Base-by-base conservation (phyloP, 2,888 invertebrate species). In the Ophion costatus region DNA sequence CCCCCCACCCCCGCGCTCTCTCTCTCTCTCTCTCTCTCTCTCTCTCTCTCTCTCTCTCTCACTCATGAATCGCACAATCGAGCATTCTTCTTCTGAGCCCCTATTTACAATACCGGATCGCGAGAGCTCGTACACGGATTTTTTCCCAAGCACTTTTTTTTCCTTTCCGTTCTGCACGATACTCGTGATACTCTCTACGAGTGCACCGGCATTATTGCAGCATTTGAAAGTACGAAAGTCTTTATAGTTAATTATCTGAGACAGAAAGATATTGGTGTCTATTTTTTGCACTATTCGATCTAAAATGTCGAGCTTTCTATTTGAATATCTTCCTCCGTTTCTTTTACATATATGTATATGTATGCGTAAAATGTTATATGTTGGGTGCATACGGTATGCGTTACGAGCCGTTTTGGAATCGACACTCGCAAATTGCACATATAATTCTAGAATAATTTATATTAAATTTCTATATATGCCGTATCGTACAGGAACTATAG, bases 401-500 rank as follows among this genome's bases (percentile, higher is more conserved):
- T 51, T 78, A 76, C 76, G 81, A 69, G 82, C 82, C 63, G 66
- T 70, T 80, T 80, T 64, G 70, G 51, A 69, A 75, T 82, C 76
- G 69, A 61, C 76, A 71, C 83, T 85, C 80, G 80, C 77, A 82
- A 87, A 77, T 78, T 80, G 76, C 83, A 86, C 88, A 88, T 88
- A 88, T 88, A 82, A 86, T 88, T 86, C 83, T 87, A 89, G 85
- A 89, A 89, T 92, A 88, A 90, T 90, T 92, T 89, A 88, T 89
- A 87, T 89, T 88, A 87, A 89, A 89, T 81, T 89, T 90, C 63
- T 64, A 75, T 64, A 51, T 80, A 81, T 73, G 83, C 87, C 88
- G 87, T 91, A 90, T 91, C 87, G 87, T 90, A 90, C 90, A 92
- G 91, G 91, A 91, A 92, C 91, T 92, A 92, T 91, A 87, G 87